Percentiles rank a stretch among this genome's conserved stretches.
Evolutionary conservation across 2,113 vertebrate genomes (phyloP).

Genomic region (Bungarus multicinctus): DNA sequence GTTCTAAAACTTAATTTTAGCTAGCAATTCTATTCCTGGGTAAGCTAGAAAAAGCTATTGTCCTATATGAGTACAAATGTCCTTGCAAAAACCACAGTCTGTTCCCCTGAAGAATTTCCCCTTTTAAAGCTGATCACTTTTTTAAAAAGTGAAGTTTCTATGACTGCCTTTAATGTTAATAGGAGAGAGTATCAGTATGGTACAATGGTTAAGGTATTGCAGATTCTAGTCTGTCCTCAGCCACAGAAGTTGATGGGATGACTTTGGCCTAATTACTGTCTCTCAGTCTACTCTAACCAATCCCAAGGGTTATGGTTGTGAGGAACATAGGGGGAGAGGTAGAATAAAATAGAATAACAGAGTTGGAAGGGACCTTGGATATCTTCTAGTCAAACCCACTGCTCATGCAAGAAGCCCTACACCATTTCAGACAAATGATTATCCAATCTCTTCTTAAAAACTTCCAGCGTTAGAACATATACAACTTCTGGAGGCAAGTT

Average conservation of each 20-base stretch:
- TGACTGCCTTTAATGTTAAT: not conserved
- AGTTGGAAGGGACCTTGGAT: too few relatives aligned
- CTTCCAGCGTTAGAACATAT: too few relatives aligned
- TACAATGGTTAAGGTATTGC: not conserved
- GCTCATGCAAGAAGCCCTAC: too few relatives aligned
- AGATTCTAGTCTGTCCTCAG: not conserved
- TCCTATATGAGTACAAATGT: not conserved
- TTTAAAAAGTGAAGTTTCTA: not conserved
- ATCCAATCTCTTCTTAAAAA: too few relatives aligned
- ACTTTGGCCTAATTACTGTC: not conserved
- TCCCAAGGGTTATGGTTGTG: not conserved
- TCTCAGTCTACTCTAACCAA: not conserved
- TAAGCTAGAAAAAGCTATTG: not conserved
- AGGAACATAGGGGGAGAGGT: not conserved
- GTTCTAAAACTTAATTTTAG: not conserved
- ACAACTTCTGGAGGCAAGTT: too few relatives aligned
- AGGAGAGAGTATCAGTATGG: not conserved
- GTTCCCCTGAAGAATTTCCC: not conserved
- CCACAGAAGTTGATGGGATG: not conserved
- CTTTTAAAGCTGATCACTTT: not conserved
- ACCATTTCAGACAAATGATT: too few relatives aligned
- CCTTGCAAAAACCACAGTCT: not conserved
- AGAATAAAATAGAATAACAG: too few relatives aligned
- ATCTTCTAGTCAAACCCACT: too few relatives aligned
- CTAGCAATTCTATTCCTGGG: not conserved